A percentile compares a stretch with the other conserved stretches of the same genome.
Conservation (phyloP, 1,140 invertebrate genomes). For the Hydropsyche tenuis region DNA sequence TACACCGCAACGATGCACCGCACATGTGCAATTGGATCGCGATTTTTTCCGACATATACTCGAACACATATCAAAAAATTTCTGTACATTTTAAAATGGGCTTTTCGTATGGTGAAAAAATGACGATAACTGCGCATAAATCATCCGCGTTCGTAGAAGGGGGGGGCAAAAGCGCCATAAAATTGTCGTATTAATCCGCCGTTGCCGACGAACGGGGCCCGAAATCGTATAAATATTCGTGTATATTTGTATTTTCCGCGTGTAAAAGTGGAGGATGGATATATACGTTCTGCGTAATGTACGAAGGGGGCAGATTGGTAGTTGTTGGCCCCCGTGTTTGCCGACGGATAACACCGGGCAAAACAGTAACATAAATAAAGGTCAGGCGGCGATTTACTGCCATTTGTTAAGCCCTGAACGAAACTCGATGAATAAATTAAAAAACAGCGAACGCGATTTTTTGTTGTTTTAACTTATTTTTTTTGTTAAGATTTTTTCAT, state of each 20-base stretch:
- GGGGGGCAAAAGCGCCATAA: constrained; percentile 31
- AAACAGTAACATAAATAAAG: constrained; percentile 48
- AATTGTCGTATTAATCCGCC: constrained; percentile 42
- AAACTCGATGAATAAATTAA: constrained; percentile 50
- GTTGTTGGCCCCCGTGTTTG: constrained; percentile 35
- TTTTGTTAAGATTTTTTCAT: no score
- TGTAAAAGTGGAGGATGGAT: no score
- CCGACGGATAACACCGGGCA: constrained; percentile 44
- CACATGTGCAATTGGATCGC: constrained; percentile 1
- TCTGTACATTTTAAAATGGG: not conserved
- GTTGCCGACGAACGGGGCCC: not conserved
- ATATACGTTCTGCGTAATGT: no score
- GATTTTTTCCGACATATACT: no score
- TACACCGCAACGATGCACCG: not conserved
- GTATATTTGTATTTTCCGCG: no score
- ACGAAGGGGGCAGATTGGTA: constrained; percentile 41
- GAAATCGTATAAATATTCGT: not conserved
- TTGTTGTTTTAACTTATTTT: no score
- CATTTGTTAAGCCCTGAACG: constrained; percentile 48
- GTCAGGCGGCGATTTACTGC: constrained; percentile 48
- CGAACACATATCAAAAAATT: not conserved
- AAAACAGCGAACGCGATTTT: constrained; percentile 12
- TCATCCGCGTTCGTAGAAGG: constrained; percentile 24
- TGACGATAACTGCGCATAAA: constrained; percentile 39
- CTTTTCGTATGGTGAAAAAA: no score